Evolutionary conservation across 2,113 vertebrate genomes (phyloP).

Genomic region (Bostrychus sinensis): DNA sequence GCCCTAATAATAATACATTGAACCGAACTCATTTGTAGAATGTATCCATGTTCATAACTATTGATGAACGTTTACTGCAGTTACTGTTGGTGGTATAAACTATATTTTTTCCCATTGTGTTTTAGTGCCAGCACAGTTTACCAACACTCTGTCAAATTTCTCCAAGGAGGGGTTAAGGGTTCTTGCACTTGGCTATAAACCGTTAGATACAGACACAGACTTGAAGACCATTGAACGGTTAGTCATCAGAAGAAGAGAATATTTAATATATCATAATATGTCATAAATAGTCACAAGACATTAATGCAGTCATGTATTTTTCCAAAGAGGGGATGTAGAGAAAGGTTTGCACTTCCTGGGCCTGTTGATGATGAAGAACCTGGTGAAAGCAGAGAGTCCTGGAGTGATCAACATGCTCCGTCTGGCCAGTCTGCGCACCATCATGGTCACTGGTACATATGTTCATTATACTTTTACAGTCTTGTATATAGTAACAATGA

Average conservation of each 20-base stretch:
- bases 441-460: conserved; percentile 92
- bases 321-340: conserved; percentile 83
- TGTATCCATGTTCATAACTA: too few relatives aligned
- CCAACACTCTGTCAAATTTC: conserved; percentile 81
- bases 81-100: too few relatives aligned
- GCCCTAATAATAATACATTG: too few relatives aligned
- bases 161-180: conserved; percentile 88
- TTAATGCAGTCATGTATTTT: conserved; percentile 10
- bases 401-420: conserved; percentile 81
- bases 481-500: background rate
- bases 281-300: conserved; percentile 35
- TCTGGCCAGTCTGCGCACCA: conserved; percentile 80
- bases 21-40: too few relatives aligned
- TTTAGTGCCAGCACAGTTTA: conserved; percentile 87
- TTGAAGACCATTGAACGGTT: conserved; percentile 80
- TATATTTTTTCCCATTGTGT: conserved; percentile 13
- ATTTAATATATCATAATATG: background rate
- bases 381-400: conserved; percentile 86
- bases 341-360: conserved; percentile 85
- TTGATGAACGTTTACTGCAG: too few relatives aligned
- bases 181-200: conserved; percentile 85
- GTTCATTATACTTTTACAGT: background rate
- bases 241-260: conserved; percentile 7
- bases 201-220: conserved; percentile 70
- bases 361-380: conserved; percentile 90